Base-by-base conservation (phyloP, 30 jellyfish, hydroid and myxozoan species). In the Hydractinia echinata region DNA sequence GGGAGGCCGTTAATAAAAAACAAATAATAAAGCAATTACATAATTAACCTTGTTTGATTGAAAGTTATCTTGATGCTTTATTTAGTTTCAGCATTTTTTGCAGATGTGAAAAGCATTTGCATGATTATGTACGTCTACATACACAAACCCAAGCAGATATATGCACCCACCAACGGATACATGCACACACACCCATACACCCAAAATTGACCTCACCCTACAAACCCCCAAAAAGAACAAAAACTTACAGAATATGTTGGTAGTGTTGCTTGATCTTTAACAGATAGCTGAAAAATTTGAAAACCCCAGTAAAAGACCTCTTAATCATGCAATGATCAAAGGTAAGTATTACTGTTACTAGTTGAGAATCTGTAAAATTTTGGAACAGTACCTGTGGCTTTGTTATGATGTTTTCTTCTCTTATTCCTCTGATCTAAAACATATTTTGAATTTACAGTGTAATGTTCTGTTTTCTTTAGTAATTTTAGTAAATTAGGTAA, bases 171-270 rank as follows among this genome's bases (percentile, higher is more conserved):
- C 44, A 30, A 30, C 44, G 2, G 44, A 30, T 30, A 30, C 44
- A 30, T 2, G 44, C 44, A 30, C 44, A 2, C 44, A 30, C 44
- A 30, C 44, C 44, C 44, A 30, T 30, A 30, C 44, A 30, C 44
- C 44, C 44, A n/a, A n/a, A n/a, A n/a, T n/a, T n/a, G n/a, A 30
- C 44, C 2, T 30, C 44, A 30, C 44, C 44, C 44, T 30, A 30
- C 44, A 30, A 30, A 30, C 44, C 44, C 44, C n/a, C 44, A 0
- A 50, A 30, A 11, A 74, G 20, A 4, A 50, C 4, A 4, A n/a
- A 5, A n/a, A 74, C 83, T 74, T 74, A 74, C 83, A 74, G 72
- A 49, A 55, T 74, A 74, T 48, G 61, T 49, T 4, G 83, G 83
- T 55, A 74, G 66, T 13, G 49, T 8, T 9, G 58, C 83, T 13